Evolutionary conservation across 2,113 vertebrate genomes (phyloP), one percentile per base, ranked within the genome.

Genomic region (Syngnathus floridae): DNA sequence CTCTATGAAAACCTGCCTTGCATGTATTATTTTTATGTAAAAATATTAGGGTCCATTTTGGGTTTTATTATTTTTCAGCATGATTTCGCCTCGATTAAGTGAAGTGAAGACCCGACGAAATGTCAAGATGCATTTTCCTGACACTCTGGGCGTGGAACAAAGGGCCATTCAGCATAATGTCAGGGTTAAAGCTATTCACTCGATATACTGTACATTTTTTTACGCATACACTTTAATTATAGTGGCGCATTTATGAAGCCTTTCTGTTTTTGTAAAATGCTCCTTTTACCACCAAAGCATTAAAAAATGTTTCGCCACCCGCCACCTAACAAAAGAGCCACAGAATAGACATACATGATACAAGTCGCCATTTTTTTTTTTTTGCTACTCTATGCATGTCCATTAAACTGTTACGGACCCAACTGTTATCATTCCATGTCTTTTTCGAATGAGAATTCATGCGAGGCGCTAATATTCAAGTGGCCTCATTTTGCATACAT

Each of bases 401-500:
- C 66, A 60, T 31, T 61, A 62, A 62, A 67, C 64, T 81, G 70
- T 7, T 56, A 7, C 57, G 64, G 70, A 14, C 70, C 64, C 66
- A 68, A 52, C 70, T 57, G 65, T 65, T 75, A 72, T 38, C 72
- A 81, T 76, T 65, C 71, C 46, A 67, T 46, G 2, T 35, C 38
- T 61, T 61, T 56, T 43, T 45, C 59, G 19, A 43, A 41, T 16
- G 71, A 66, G 62, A 51, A 75, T 65, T 71, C 60, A 48, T 59
- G 67, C 56, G 8, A 43, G 59, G 59, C 13, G 76, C 76, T 78
- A 74, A 73, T 73, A 67, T 73, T 86, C 72, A 84, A 88, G 86
- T 85, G 80, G 80, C 71, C 76, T 78, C 79, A 68, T 86, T 89
- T 86, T 89, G 84, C 86, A 89, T 89, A 88, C 82, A 89, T 88